Percentiles rank a stretch among this genome's conserved stretches.
Evolutionary conservation across 2,113 vertebrate species (phyloP).

Genomic region (Phalacrocorax aristotelis): DNA sequence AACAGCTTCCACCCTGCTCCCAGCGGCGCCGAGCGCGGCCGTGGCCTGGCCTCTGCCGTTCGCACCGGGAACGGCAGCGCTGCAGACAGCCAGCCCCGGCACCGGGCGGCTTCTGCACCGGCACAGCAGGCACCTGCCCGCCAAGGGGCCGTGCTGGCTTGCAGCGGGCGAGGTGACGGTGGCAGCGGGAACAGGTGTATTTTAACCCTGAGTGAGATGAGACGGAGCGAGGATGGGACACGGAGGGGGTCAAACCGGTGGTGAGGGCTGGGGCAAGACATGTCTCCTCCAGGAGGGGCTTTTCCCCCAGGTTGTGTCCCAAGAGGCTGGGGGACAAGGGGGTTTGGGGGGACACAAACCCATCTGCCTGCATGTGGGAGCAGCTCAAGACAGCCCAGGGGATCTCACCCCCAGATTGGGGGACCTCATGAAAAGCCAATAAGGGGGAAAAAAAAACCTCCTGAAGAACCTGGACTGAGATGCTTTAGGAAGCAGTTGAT

Average conservation of each 20-base stretch:
- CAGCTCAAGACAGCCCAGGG: background rate
- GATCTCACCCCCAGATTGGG: too few relatives aligned
- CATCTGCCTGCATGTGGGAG: rapidly evolving
- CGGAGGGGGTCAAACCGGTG: rapidly evolving
- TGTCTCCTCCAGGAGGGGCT: background rate
- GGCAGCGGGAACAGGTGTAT: background rate
- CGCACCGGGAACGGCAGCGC: slow-evolving; percentile 28
- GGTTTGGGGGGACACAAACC: background rate
- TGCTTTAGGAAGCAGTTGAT: background rate
- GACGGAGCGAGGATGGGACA: background rate
- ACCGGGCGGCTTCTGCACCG: background rate
- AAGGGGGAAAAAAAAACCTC: background rate
- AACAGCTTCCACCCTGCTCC: background rate
- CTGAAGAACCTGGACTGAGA: background rate
- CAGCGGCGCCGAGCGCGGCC: background rate
- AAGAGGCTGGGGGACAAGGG: rapidly evolving
- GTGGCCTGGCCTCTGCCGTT: slow-evolving; percentile 50
- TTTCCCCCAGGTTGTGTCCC: background rate
- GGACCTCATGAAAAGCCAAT: background rate
- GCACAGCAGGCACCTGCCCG: background rate
- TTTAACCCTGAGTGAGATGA: background rate
- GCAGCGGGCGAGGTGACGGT: background rate
- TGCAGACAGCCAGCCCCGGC: background rate
- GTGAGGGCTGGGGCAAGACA: background rate
- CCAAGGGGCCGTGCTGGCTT: background rate